Base-by-base conservation (phyloP, 1,140 invertebrate genomes). In the Drosophila azteca region DNA sequence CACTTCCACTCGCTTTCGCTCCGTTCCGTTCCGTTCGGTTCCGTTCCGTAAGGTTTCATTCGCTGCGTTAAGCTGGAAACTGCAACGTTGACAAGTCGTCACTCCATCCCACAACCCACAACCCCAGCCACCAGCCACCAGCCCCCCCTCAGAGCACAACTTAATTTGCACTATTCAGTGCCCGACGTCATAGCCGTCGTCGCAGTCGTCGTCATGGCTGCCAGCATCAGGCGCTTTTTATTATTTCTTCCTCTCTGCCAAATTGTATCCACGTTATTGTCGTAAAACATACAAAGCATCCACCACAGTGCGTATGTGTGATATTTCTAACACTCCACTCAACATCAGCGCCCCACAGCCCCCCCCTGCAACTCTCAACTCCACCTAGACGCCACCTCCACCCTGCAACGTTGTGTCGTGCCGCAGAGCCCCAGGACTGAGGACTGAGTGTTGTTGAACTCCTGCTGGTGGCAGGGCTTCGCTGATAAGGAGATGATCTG, bases 141-240 rank as follows among this genome's bases (percentile, higher is more conserved):
- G 4, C 44, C 22, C 45, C 11, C 15, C 24, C 5, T 20, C 57
- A 51, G 35, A 39, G 62, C 69, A 81, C 81, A 84, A 84, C 77
- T 87, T 84, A 85, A 84, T 84, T 84, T 84, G 67, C 80, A 81
- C 80, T 84, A 84, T 85, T 84, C 77, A 84, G 81, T 65, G 73
- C 77, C 62, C 73, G 57, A 51, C 17, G 29, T 31, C 55, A 31
- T 49, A 7, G 43, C 51, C 17, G 29, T 31, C 55, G 41, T 52
- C 9, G 43, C 51, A 24, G 58, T 60, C 48, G 50, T 50, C 69
- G 54, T 60, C 62, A 65, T 74, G 59, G 68, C 68, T 82, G 74
- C 59, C 68, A 72, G 53, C 61, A 62, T 53, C 79, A 59, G 63
- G 73, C 67, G 51, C 72, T 62, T 82, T 82, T 78, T 83, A 83